Evolutionary conservation across 1,140 invertebrate species (phyloP).

Genomic region (Coenobita brevimanus): DNA sequence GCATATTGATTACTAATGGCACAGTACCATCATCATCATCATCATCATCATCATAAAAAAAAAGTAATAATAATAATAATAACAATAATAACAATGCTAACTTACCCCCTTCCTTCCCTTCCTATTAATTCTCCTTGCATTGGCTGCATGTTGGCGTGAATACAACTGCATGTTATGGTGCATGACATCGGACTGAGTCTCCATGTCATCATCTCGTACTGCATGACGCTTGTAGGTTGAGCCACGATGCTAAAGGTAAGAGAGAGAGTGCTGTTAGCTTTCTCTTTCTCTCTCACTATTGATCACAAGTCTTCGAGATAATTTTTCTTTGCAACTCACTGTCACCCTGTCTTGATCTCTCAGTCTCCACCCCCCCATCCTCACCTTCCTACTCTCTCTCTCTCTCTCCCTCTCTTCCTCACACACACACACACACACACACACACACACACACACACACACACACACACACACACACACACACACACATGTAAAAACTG

Average conservation of each 20-base stretch:
- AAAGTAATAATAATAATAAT: no score
- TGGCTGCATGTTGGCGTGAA: slow-evolving; percentile 79
- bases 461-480: no score
- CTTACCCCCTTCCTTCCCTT: slow-evolving; percentile 42
- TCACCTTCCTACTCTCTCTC: no score
- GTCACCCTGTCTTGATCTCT: no score
- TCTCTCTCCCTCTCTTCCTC: slow-evolving; percentile 1
- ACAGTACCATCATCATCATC: neutral
- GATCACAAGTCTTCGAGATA: no score
- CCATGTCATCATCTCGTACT: slow-evolving; percentile 89
- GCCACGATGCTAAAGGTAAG: slow-evolving; percentile 85
- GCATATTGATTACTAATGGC: no score
- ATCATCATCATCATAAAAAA: neutral
- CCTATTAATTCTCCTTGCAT: slow-evolving; percentile 13
- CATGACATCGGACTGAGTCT: slow-evolving; percentile 85
- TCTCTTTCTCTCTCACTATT: neutral
- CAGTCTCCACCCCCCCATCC: no score
- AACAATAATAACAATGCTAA: no score
- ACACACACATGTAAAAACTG: no score
- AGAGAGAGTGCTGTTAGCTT: neutral
- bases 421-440: neutral
- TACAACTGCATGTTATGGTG: slow-evolving; percentile 95
- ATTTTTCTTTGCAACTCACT: no score
- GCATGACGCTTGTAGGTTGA: slow-evolving; percentile 93
- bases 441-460: no score